phyloP scores from a whole-genome alignment of 2,113 vertebrate species.

The Myocastor coypus region DNA sequence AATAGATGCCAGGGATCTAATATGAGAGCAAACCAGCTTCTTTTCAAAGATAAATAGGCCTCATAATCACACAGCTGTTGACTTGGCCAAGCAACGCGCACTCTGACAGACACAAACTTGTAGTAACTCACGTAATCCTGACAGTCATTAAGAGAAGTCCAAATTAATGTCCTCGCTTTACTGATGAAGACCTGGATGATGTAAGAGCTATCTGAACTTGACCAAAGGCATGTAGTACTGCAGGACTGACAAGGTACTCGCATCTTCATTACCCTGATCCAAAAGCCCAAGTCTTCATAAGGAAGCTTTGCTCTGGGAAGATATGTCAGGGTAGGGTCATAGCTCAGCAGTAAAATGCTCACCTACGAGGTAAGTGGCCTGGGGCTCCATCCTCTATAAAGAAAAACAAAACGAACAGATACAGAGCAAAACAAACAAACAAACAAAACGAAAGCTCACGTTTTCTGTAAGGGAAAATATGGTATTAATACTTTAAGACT shows the following conservation, averaged over 20 bases:
- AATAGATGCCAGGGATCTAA: not conserved
- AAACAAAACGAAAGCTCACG: not conserved
- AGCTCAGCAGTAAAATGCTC: not conserved
- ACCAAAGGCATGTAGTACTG: not conserved
- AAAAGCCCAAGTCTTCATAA: not conserved
- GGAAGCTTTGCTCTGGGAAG: not conserved
- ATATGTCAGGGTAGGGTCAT: too few relatives aligned
- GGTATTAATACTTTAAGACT: not conserved
- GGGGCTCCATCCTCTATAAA: not conserved
- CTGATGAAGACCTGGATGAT: not conserved
- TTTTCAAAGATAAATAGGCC: not conserved
- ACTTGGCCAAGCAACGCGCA: not conserved
- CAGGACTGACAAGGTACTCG: not conserved
- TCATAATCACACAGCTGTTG: not conserved
- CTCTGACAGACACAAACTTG: not conserved
- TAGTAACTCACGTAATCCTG: conserved; percentile 3
- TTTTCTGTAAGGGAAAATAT: conserved; percentile 23
- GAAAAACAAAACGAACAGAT: not conserved
- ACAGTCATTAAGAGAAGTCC: not conserved
- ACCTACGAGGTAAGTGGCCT: not conserved
- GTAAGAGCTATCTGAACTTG: not conserved
- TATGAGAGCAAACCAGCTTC: not conserved
- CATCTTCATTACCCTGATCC: not conserved
- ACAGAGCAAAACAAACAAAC: not conserved
- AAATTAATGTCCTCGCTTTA: not conserved